Evolutionary conservation across 2,888 invertebrate species (phyloP).

Genomic region (Hirtodrosophila trivittata): DNA sequence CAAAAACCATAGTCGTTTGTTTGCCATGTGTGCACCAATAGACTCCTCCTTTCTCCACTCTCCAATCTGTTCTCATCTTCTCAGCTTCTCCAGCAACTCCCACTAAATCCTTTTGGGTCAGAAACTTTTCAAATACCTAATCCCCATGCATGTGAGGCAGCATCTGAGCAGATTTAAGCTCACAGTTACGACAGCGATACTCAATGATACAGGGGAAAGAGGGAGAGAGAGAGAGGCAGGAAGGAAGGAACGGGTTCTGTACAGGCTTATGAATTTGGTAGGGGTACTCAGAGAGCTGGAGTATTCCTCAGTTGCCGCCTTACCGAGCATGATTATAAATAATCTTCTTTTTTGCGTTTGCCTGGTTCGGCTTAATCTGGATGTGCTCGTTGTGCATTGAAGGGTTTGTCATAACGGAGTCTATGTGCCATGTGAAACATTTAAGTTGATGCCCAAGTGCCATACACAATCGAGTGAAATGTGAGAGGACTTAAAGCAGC

Average conservation of each 20-base stretch:
- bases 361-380: slow-evolving; percentile 17
- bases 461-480: slow-evolving; percentile 20
- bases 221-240: not conserved
- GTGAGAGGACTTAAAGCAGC: slow-evolving; percentile 9
- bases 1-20: slow-evolving; percentile 61
- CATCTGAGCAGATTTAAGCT: slow-evolving; percentile 54
- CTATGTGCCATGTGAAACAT: slow-evolving; percentile 44
- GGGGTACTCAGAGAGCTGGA: slow-evolving; percentile 10
- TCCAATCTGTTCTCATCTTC: not conserved
- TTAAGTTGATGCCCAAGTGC: slow-evolving; percentile 34
- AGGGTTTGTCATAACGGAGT: slow-evolving; percentile 24
- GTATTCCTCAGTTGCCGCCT: slow-evolving; percentile 23
- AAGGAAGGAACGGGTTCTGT: not conserved
- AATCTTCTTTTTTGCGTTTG: slow-evolving; percentile 18
- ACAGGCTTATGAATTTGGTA: slow-evolving; percentile 50
- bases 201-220: not conserved
- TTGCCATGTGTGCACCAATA: slow-evolving; percentile 46
- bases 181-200: slow-evolving; percentile 46
- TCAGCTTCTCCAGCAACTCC: slow-evolving; percentile 5
- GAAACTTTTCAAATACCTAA: slow-evolving; percentile 75
- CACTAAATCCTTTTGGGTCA: slow-evolving; percentile 77
- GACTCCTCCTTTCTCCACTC: not conserved
- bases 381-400: slow-evolving; percentile 22
- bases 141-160: slow-evolving; percentile 60
- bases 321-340: slow-evolving; percentile 39